Conservation (phyloP, 35 echinoderm and acorn worm species). For the Apostichopus californicus region DNA sequence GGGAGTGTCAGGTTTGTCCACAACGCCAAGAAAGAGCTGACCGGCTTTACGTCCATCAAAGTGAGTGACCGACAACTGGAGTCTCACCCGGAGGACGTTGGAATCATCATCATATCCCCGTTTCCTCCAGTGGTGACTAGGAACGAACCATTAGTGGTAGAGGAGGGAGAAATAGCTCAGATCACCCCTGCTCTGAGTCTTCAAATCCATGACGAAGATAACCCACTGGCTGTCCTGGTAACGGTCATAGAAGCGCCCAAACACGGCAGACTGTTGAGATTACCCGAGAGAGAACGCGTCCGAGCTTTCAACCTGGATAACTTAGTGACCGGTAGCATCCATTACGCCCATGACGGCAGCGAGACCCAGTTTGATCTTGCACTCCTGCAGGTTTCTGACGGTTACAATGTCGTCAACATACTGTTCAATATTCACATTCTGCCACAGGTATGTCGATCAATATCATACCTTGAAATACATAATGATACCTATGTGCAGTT, state of each 20-base stretch:
- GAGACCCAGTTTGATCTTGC: conserved; percentile 80
- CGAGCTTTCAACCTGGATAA: conserved; percentile 65
- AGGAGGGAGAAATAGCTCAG: conserved; percentile 75
- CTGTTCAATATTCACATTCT: conserved; percentile 89
- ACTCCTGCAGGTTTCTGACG: conserved; percentile 88
- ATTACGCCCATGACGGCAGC: conserved; percentile 87
- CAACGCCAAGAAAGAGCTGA: conserved; percentile 55
- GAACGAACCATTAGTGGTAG: conserved; percentile 87
- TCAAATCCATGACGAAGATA: conserved; percentile 90
- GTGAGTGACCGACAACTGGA: conserved; percentile 82
- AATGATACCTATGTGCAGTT: too few species aligned
- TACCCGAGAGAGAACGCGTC: conserved; percentile 62
- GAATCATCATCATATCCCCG: conserved; percentile 81
- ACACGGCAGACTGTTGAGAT: conserved; percentile 71
- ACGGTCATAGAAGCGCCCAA: conserved; percentile 80
- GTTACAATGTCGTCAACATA: conserved; percentile 88
- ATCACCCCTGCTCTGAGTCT: conserved; percentile 72
- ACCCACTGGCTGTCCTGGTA: conserved; percentile 71
- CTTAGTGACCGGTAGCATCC: conserved; percentile 59
- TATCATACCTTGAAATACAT: not conserved
- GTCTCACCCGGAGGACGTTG: conserved; percentile 63
- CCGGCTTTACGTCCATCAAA: conserved; percentile 72
- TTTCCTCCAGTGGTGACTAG: conserved; percentile 75
- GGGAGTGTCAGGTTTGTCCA: conserved; percentile 83
- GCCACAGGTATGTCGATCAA: conserved; percentile 61